These are phyloP conservation scores for Chirona hameri DNA, from an alignment of 2,888 invertebrate species.

Conservation along the genomic window DNA sequence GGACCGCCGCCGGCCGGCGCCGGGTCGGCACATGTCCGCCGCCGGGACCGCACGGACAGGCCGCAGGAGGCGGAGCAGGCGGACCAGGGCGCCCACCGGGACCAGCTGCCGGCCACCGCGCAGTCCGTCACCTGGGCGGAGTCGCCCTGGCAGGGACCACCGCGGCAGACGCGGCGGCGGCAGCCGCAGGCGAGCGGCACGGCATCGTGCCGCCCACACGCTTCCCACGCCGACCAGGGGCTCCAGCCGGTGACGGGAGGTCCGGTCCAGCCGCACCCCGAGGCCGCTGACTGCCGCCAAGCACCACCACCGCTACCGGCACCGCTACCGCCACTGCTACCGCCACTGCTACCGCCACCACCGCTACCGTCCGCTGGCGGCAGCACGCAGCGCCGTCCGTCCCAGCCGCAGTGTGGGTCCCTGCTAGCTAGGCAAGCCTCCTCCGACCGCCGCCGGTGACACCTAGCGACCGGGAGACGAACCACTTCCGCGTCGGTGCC, in stretches of 20 bases:
- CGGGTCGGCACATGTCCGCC: constrained; percentile 79
- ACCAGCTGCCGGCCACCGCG: constrained; percentile 90
- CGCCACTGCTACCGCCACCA: constrained; percentile 52
- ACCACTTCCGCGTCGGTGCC: constrained; percentile 65
- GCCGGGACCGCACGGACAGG: constrained; percentile 74
- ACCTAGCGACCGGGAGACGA: constrained; percentile 73
- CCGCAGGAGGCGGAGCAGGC: constrained; percentile 83
- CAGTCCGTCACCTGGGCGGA: constrained; percentile 68
- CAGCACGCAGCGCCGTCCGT: constrained; percentile 66
- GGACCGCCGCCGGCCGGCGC: constrained; percentile 79
- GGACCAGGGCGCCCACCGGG: constrained; percentile 89
- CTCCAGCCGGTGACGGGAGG: constrained; percentile 80
- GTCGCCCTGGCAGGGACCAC: constrained; percentile 62
- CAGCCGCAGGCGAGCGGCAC: constrained; percentile 48
- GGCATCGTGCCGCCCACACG: constrained; percentile 62
- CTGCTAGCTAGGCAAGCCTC: constrained; percentile 73
- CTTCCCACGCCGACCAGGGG: constrained; percentile 76
- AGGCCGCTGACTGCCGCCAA: constrained; percentile 69
- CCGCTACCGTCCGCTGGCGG: constrained; percentile 66
- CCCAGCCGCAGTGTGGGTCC: constrained; percentile 95
- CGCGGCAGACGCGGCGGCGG: too few species aligned
- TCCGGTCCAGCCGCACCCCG: constrained; percentile 61
- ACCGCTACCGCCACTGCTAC: too few species aligned
- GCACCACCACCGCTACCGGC: constrained; percentile 58
- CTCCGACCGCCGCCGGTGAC: constrained; percentile 65